A percentile compares a stretch with the other conserved stretches of the same genome.
These are phyloP conservation scores for Bucco capensis DNA, from an alignment of 2,113 vertebrate species.

Conservation along the genomic window DNA sequence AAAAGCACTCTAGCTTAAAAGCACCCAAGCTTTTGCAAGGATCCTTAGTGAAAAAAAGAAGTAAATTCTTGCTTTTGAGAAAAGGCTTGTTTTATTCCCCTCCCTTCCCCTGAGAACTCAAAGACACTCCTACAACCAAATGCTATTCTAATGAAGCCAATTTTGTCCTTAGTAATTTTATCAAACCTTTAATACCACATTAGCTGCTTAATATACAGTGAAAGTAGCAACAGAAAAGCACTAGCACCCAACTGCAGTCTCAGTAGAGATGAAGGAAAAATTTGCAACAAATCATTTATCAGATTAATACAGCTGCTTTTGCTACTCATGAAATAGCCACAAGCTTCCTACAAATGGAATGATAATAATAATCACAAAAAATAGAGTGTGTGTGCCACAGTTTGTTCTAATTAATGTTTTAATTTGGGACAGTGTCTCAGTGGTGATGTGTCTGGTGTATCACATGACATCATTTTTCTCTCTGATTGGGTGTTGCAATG, in stretches of 20 bases:
- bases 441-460: neutral
- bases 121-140: conserved; percentile 47
- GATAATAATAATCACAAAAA: neutral
- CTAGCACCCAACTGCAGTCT: neutral
- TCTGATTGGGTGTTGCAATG: conserved; percentile 22
- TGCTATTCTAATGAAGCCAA: neutral
- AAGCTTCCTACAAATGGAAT: conserved; percentile 13
- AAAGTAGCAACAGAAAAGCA: conserved; percentile 23
- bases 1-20: conserved; percentile 63
- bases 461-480: conserved; percentile 25
- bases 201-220: conserved; percentile 64
- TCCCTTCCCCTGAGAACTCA: conserved; percentile 21
- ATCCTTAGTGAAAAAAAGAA: conserved; percentile 12
- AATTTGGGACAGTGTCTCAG: conserved; percentile 25
- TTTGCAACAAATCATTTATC: conserved; percentile 51
- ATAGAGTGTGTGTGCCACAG: neutral
- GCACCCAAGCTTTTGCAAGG: neutral
- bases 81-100: conserved; percentile 14
- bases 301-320: conserved; percentile 64
- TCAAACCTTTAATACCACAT: conserved; percentile 64
- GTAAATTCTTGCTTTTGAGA: conserved; percentile 16
- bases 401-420: conserved; percentile 51
- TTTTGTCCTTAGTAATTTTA: conserved; percentile 41
- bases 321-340: conserved; percentile 23
- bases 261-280: conserved; percentile 60